These are phyloP conservation scores for Drosophila falleni DNA, from an alignment of 2,888 invertebrate species.

Conservation along the genomic window DNA sequence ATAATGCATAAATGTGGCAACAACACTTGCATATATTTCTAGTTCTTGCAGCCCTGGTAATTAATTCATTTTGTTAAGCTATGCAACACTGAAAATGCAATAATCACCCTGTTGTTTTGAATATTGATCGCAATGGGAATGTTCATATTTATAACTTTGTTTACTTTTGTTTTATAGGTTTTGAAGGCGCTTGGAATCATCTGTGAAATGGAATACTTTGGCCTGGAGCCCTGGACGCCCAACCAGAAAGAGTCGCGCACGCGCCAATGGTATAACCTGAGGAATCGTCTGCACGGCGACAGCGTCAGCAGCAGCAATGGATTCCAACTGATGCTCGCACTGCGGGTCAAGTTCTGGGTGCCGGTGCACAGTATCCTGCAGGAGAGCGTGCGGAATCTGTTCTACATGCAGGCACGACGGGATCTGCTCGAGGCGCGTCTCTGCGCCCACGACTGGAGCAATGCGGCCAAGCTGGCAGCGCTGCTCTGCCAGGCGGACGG, in stretches of 20 bases:
- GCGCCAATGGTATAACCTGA: slow-evolving; percentile 93
- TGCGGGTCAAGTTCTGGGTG: slow-evolving; percentile 94
- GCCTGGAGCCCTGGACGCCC: slow-evolving; percentile 88
- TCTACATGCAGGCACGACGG: slow-evolving; percentile 93
- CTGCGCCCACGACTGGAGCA: slow-evolving; percentile 89
- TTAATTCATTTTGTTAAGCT: no score
- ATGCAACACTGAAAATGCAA: background rate
- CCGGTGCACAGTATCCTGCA: slow-evolving; percentile 94
- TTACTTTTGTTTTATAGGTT: slow-evolving; percentile 88
- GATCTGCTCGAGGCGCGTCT: slow-evolving; percentile 91
- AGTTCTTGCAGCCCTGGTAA: no score
- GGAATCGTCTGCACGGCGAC: slow-evolving; percentile 87
- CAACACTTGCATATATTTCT: no score
- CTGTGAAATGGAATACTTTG: slow-evolving; percentile 95
- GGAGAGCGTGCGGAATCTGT: slow-evolving; percentile 92
- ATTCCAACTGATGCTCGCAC: slow-evolving; percentile 83
- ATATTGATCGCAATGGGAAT: no score
- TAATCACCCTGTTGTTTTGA: background rate
- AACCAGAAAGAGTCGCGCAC: slow-evolving; percentile 88
- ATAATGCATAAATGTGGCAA: background rate
- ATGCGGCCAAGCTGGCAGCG: slow-evolving; percentile 90
- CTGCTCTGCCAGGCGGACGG: slow-evolving; percentile 89
- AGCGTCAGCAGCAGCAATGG: slow-evolving; percentile 80
- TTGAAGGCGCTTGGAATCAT: slow-evolving; percentile 93
- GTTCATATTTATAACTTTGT: slow-evolving; percentile 12